Conservation (phyloP, 2,888 invertebrate species). For the Eurytoma adleriae region DNA sequence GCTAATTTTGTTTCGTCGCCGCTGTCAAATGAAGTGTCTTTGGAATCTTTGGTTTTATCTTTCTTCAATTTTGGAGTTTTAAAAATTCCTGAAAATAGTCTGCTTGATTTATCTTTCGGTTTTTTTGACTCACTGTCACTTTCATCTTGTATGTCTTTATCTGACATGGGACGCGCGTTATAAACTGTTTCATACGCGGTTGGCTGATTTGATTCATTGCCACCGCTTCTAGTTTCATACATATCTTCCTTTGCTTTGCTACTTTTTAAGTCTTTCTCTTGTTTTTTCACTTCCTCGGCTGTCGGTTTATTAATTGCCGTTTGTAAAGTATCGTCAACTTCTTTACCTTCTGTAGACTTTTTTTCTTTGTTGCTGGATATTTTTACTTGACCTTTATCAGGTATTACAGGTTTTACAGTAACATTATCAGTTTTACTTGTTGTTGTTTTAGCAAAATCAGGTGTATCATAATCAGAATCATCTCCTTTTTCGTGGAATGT, state of each 20-base stretch:
- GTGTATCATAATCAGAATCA: slow-evolving; percentile 10
- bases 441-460: slow-evolving; percentile 31
- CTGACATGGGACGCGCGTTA: slow-evolving; percentile 59
- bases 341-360: slow-evolving; percentile 78
- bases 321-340: slow-evolving; percentile 78
- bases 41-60: slow-evolving; percentile 69
- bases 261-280: slow-evolving; percentile 52
- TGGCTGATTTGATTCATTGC: slow-evolving; percentile 54
- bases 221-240: not conserved
- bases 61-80: slow-evolving; percentile 70
- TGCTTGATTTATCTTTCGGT: slow-evolving; percentile 68
- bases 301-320: slow-evolving; percentile 70
- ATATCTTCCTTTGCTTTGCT: slow-evolving; percentile 48
- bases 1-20: slow-evolving; percentile 66
- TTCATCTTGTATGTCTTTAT: slow-evolving; percentile 60
- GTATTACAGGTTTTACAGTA: not conserved
- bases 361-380: slow-evolving; percentile 76
- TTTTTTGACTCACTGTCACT: slow-evolving; percentile 65
- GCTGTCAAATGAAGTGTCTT: slow-evolving; percentile 71
- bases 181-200: slow-evolving; percentile 68
- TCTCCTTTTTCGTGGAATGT: slow-evolving; percentile 37
- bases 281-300: slow-evolving; percentile 20
- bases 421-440: not conserved
- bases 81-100: slow-evolving; percentile 71
- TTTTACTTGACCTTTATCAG: not conserved